Evolutionary conservation across 2,888 invertebrate species (phyloP), one percentile per base, ranked within the genome.

Genomic region (Hemithea aestivaria): DNA sequence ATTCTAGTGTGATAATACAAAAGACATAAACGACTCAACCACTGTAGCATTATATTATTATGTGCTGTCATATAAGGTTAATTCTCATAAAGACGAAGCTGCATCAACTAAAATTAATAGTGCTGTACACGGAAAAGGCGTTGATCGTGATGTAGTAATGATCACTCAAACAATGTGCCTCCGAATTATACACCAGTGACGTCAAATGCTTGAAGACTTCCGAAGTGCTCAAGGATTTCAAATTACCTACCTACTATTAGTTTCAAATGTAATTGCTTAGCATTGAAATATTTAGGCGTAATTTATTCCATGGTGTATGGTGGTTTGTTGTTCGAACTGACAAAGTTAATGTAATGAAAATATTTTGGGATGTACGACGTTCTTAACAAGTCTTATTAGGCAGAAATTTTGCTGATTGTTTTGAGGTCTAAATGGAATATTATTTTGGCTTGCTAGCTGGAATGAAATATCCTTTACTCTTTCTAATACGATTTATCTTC

Each of bases 221-320:
- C 83, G 85, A 83, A 73, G 68, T 66, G 55, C 67, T 73, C 82
- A 82, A 84, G 83, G 83, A 68, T 69, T 36, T 29, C 38, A 44
- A 48, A 44, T 30, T 52, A 39, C 35, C 41, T 49, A 42, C 45
- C 48, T 42, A 9, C 43, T 41, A 42, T 47, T 43, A 40, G 33
- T 43, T 43, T 23, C 28, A 35, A 35, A 32, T 37, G 41, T 51
- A 45, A 48, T 48, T 44, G 41, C 29, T 42, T 37, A 42, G 22
- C 48, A 51, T 51, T 48, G 49, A 42, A 39, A 43, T 10, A 28
- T 37, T 37, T 33, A 33, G 29, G 10, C 33, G 20, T 26, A 42
- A 25, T 35, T 35, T 20, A 20, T 8, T 16, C 16, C 16, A 16
- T 16, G 16, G 16, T 16, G 16, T 5, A 16, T 16, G 16, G 16